Evolutionary conservation across 2,797 vertebrate species (phyloP).

Genomic region (Siniperca obscura): DNA sequence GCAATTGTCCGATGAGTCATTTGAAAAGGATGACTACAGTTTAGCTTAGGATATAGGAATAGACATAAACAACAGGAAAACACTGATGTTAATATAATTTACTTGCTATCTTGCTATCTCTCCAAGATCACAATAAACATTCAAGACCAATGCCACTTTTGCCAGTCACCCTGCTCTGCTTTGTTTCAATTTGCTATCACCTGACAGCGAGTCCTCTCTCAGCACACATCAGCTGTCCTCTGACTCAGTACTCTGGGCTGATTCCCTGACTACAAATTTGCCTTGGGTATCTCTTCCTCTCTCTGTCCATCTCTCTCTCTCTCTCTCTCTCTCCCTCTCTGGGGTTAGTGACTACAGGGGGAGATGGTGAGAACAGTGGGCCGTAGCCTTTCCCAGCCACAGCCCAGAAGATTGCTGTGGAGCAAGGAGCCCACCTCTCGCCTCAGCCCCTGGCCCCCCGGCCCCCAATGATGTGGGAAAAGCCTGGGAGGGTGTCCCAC

Average conservation of each 20-base stretch:
- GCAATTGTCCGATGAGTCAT: conserved; percentile 65
- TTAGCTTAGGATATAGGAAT: conserved; percentile 43
- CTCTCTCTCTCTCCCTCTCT: conserved; percentile 62
- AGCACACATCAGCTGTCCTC: conserved; percentile 46
- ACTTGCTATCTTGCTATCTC: conserved; percentile 32
- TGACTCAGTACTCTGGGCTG: conserved; percentile 42
- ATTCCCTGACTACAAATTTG: conserved; percentile 46
- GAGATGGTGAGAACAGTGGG: conserved; percentile 86
- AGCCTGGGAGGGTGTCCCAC: conserved; percentile 78
- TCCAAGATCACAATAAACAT: conserved; percentile 33
- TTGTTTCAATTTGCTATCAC: conserved; percentile 53
- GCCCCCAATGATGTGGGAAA: conserved; percentile 84
- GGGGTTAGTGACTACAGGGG: conserved; percentile 68
- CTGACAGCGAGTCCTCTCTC: conserved; percentile 45
- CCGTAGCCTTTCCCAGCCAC: conserved; percentile 86
- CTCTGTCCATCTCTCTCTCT: conserved; percentile 52
- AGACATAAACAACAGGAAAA: conserved; percentile 49
- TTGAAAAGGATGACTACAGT: conserved; percentile 48
- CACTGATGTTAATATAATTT: conserved; percentile 47
- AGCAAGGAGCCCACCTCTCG: conserved; percentile 75
- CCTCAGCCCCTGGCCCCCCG: conserved; percentile 57
- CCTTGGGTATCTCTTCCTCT: conserved; percentile 39
- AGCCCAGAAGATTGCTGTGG: conserved; percentile 81
- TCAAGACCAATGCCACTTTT: conserved; percentile 24
- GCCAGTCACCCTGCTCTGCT: conserved; percentile 22